Evolutionary conservation across 2,113 vertebrate genomes (phyloP).

Genomic region (Micronycteris hirsuta): DNA sequence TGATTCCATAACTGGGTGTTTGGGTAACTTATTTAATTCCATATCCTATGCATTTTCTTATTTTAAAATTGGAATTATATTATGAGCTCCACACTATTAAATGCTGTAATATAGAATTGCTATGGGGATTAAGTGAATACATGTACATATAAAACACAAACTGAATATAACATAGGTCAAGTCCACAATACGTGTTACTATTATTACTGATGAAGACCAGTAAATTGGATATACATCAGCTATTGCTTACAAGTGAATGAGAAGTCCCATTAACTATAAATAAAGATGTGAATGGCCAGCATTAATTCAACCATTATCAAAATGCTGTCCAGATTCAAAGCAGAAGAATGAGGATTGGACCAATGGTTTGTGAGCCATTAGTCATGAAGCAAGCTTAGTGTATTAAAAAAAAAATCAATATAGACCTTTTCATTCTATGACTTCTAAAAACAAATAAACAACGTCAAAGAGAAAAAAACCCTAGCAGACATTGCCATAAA

Average conservation of each 20-base stretch:
- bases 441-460: slow-evolving; percentile 21
- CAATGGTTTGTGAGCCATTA: not conserved
- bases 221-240: not conserved
- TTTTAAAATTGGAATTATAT: not conserved
- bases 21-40: not conserved
- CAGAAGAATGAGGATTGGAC: slow-evolving; percentile 22
- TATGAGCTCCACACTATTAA: not conserved
- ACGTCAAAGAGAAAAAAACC: not conserved
- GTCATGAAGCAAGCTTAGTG: not conserved
- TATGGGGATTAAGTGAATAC: not conserved
- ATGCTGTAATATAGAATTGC: not conserved
- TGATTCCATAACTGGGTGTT: not conserved
- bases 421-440: not conserved
- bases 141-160: not conserved
- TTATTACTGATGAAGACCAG: not conserved
- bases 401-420: slow-evolving; percentile 39
- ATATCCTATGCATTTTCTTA: not conserved
- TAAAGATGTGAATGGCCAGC: slow-evolving; percentile 25
- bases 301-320: slow-evolving; percentile 38
- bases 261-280: slow-evolving; percentile 21
- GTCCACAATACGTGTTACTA: not conserved
- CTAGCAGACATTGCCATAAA: not conserved
- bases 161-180: not conserved
- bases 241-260: slow-evolving; percentile 10
- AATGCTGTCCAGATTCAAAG: slow-evolving; percentile 5